These are phyloP conservation scores for Dasypus novemcinctus DNA, from an alignment of 2,113 vertebrate genomes.

Conservation along the genomic window DNA sequence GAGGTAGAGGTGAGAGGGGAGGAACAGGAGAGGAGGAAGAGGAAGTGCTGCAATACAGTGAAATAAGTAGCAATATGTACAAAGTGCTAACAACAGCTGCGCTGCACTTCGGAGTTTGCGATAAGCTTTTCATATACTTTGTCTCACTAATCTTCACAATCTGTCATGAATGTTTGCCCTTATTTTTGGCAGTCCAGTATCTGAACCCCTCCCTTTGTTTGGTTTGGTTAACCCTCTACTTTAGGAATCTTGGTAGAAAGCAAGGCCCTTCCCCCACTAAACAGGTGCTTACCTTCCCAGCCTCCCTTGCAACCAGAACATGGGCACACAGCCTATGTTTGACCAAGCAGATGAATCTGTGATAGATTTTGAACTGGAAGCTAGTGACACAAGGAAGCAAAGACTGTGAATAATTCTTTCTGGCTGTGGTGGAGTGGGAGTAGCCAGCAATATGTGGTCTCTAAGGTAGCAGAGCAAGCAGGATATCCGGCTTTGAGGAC, in stretches of 20 bases:
- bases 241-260: not conserved
- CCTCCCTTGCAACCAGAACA: not conserved
- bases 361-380: not conserved
- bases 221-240: not conserved
- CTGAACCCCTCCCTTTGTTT: not conserved
- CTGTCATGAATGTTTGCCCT: not conserved
- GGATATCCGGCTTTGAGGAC: not conserved
- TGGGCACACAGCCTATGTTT: not conserved
- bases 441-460: not conserved
- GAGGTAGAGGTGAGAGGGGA: not conserved
- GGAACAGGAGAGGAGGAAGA: not conserved
- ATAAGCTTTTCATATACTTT: not conserved
- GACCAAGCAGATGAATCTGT: not conserved
- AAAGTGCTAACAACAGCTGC: not conserved
- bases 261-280: not conserved
- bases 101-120: not conserved
- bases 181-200: not conserved
- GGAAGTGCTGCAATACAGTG: not conserved
- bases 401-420: not conserved
- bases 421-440: not conserved
- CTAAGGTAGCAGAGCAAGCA: not conserved
- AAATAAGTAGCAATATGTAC: not conserved
- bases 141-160: not conserved
- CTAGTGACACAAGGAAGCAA: not conserved
- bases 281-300: not conserved